Base-by-base conservation (phyloP, 2,113 vertebrate genomes). In the Regulus satrapa region DNA sequence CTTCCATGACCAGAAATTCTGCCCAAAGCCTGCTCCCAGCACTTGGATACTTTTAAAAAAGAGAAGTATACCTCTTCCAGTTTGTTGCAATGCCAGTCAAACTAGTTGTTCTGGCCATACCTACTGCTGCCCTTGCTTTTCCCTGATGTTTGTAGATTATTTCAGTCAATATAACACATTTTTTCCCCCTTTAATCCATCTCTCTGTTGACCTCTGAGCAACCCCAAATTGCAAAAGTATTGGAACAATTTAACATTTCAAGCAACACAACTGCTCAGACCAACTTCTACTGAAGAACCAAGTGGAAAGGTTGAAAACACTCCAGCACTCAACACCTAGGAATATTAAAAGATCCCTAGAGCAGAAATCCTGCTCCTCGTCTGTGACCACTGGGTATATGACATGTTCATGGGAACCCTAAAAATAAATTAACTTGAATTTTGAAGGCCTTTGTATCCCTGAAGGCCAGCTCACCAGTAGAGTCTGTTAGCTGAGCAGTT, bases 371-470 rank as follows among this genome's bases (percentile, higher is more conserved):
- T 86, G 13, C 32, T 69, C 83, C 36, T 56, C 18, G 86, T 67
- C 31, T 92, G 25, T 68, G 83, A 95, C 76, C 64, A 8, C 36
- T 48, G 54, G 25, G 29, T 46, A 62, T 46, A 49, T 82, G 61
- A 78, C 68, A 54, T 19, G 54, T 72, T 68, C 51, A 92, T 36
- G 8, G 89, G 45, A 71, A 69, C 32, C 45, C 43, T 75, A 64
- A 79, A 78, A 92, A 74, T 88, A 97, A 96, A 93, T 82, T 85
- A 85, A 71, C 32, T 58, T 59, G 14, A n/a, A 69, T 95, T 95
- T 97, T 87, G 82, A 69, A 79, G 85, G 62, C 41, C 46, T 74
- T 40, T 77, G 6, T n/a, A 5, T 29, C 51, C 6, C 43, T 61
- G 46, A 67, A 54, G 61, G 31, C 49, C 82, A 63, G 59, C 72